Evolutionary conservation across 2,888 invertebrate species (phyloP).

Genomic region (Galeopsomyia nigrocyanea): DNA sequence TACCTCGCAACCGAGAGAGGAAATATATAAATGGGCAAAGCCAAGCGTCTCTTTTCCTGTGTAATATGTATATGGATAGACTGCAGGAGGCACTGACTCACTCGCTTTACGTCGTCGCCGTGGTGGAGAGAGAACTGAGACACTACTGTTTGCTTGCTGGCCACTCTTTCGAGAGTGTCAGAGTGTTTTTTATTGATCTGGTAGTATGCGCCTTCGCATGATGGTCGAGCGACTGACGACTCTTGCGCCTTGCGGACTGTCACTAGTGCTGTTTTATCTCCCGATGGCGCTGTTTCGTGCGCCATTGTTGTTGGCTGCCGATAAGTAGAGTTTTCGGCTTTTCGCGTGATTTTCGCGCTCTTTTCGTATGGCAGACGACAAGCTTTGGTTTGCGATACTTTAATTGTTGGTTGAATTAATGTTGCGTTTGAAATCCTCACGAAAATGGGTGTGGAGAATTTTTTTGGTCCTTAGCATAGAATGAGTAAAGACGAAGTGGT

Average conservation of each 20-base stretch:
- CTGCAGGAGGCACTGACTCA: background rate
- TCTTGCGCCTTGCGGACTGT: background rate
- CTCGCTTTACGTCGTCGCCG: background rate
- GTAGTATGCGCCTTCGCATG: constrained; percentile 28
- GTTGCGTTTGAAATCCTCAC: background rate
- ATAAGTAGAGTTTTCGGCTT: background rate
- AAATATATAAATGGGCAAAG: background rate
- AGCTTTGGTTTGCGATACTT: too few relatives aligned
- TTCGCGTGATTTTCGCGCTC: constrained; percentile 1
- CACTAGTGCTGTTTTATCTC: too few relatives aligned
- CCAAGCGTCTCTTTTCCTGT: constrained; percentile 22
- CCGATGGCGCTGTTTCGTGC: constrained; percentile 9
- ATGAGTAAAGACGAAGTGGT: constrained; percentile 25
- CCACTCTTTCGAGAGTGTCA: too few relatives aligned
- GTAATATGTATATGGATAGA: constrained; percentile 7
- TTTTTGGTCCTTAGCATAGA: background rate
- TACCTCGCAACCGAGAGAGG: too few relatives aligned
- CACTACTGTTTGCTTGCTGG: background rate
- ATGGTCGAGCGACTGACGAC: constrained; percentile 6
- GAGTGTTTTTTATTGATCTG: constrained; percentile 37
- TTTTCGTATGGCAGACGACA: background rate
- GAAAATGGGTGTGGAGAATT: too few relatives aligned
- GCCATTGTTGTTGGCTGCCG: background rate
- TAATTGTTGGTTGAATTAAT: background rate
- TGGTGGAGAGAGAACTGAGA: background rate